Evolutionary conservation across 2,888 invertebrate genomes (phyloP).

Genomic region (Dromius quadrimaculatus): DNA sequence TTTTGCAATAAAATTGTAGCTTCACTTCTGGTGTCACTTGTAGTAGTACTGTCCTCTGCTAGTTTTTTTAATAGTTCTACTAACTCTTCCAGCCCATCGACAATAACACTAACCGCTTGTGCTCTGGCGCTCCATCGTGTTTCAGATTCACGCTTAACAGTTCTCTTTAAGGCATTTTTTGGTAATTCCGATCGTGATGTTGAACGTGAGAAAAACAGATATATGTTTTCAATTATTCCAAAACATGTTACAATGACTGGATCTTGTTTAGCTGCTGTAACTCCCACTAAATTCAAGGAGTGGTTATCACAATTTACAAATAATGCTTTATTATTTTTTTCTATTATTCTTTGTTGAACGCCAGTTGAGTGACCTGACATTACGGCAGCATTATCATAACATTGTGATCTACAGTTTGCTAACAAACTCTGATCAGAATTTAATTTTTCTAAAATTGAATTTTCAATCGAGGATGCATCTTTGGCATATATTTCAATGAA

Average conservation of each 20-base stretch:
- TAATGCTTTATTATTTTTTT: constrained; percentile 12
- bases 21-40: too few species aligned
- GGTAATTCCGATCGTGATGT: too few species aligned
- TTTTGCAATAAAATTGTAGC: too few species aligned
- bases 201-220: constrained; percentile 41
- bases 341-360: constrained; percentile 29
- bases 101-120: too few species aligned
- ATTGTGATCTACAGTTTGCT: constrained; percentile 6
- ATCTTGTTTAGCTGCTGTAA: constrained; percentile 41
- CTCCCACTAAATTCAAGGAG: constrained; percentile 38
- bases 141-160: too few species aligned
- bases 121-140: too few species aligned
- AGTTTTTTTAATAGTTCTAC: too few species aligned
- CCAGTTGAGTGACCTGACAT: constrained; percentile 42
- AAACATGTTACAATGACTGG: constrained; percentile 40
- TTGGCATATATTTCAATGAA: constrained; percentile 37
- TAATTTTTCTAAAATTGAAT: not conserved
- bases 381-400: constrained; percentile 43
- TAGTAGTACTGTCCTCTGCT: too few species aligned
- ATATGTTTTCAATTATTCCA: constrained; percentile 41
- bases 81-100: too few species aligned
- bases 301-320: constrained; percentile 43
- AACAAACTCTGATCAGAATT: not conserved
- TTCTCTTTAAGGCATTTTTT: too few species aligned
- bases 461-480: constrained; percentile 4